Conservation (phyloP, 2,113 vertebrate genomes). For the Bos taurus region ARS-UCD2.0 NC_037328.1:81903001-81903500, state of each 20-base stretch:
- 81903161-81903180: background rate
- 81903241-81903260: background rate
- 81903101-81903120: background rate
- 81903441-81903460: background rate
- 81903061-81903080: background rate
- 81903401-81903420: background rate
- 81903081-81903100: background rate
- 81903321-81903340: background rate
- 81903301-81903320: background rate
- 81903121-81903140: background rate
- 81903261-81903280: background rate
- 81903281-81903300: background rate
- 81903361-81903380: conserved; percentile 20
- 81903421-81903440: background rate
- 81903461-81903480: background rate
- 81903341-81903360: background rate
- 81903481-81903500: background rate
- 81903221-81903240: background rate
- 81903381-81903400: background rate
- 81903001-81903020: background rate
- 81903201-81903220: background rate
- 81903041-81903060: background rate
- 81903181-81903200: background rate
- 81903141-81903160: background rate
- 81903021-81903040: background rate